phyloP scores from a whole-genome alignment of 2,113 vertebrate species.

The Xyliphius kryptos region DNA sequence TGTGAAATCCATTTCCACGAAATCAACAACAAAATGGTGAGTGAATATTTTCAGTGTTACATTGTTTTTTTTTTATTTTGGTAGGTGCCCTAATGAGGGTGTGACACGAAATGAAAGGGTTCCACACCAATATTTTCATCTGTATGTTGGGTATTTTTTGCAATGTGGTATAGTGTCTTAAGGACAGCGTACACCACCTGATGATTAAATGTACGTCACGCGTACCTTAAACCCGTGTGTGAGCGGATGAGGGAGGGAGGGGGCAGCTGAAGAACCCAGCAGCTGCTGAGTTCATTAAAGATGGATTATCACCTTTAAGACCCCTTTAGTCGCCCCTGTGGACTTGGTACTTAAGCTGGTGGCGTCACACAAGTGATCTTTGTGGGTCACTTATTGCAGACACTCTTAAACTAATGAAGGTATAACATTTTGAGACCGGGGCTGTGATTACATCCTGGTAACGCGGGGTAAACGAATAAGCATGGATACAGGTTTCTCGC shows the following conservation, averaged over 20 bases:
- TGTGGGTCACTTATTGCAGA: not conserved
- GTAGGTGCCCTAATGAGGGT: conserved; percentile 9
- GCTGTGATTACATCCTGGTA: too few relatives aligned
- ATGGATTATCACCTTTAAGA: conserved; percentile 61
- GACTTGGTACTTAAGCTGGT: not conserved
- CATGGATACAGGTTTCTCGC: too few relatives aligned
- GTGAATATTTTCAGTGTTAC: conserved; percentile 45
- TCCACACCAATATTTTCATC: too few relatives aligned
- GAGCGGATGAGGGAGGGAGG: conserved; percentile 1
- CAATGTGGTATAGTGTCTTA: too few relatives aligned
- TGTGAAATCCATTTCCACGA: conserved; percentile 99
- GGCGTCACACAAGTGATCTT: not conserved
- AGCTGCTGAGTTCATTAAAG: conserved; percentile 64
- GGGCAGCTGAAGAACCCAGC: conserved; percentile 47
- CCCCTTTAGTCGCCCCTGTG: conserved; percentile 45
- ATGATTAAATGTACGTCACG: too few relatives aligned
- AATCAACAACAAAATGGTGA: conserved; percentile 99
- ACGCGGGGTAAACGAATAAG: too few relatives aligned
- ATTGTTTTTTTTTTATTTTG: too few relatives aligned
- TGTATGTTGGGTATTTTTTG: too few relatives aligned
- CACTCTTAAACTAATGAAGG: not conserved
- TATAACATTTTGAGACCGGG: not conserved
- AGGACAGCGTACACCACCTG: too few relatives aligned
- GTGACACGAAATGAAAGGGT: too few relatives aligned
- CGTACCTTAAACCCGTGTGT: too few relatives aligned